phyloP scores from a whole-genome alignment of 2,797 vertebrate genomes.

The Coregonus suidteri region DNA sequence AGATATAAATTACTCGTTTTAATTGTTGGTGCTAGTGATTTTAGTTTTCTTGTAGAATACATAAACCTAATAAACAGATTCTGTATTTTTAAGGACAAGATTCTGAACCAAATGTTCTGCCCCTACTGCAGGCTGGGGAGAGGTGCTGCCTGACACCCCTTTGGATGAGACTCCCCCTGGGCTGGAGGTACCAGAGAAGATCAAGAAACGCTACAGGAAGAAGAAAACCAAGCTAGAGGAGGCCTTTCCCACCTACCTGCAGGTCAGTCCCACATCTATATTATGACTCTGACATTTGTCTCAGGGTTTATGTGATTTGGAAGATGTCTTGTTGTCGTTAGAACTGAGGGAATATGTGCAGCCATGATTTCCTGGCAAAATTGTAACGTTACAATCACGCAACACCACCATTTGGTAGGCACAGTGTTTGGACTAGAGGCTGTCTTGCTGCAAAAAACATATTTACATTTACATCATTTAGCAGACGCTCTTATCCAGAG shows the following conservation, averaged over 20 bases:
- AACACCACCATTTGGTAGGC: neutral
- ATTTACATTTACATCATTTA: no score
- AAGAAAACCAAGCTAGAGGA: slow-evolving; percentile 99
- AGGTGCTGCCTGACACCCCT: slow-evolving; percentile 83
- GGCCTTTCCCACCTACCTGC: slow-evolving; percentile 93
- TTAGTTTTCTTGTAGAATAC: neutral
- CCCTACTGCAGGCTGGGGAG: slow-evolving; percentile 81
- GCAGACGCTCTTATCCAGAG: no score
- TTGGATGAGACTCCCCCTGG: slow-evolving; percentile 83
- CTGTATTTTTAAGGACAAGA: slow-evolving; percentile 1
- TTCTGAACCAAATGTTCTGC: neutral
- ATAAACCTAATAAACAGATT: neutral
- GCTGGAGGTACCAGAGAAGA: slow-evolving; percentile 90
- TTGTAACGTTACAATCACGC: no score
- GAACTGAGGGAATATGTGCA: no score
- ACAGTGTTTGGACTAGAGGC: neutral
- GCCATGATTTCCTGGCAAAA: no score
- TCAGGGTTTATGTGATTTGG: no score
- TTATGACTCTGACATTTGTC: no score
- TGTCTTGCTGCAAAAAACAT: neutral
- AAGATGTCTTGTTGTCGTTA: no score
- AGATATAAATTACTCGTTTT: neutral
- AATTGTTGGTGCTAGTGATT: no score
- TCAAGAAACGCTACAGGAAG: slow-evolving; percentile 95
- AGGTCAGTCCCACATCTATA: slow-evolving; percentile 73